Base-by-base conservation (phyloP, 2,888 invertebrate genomes). In the Aricia artaxerxes region DNA sequence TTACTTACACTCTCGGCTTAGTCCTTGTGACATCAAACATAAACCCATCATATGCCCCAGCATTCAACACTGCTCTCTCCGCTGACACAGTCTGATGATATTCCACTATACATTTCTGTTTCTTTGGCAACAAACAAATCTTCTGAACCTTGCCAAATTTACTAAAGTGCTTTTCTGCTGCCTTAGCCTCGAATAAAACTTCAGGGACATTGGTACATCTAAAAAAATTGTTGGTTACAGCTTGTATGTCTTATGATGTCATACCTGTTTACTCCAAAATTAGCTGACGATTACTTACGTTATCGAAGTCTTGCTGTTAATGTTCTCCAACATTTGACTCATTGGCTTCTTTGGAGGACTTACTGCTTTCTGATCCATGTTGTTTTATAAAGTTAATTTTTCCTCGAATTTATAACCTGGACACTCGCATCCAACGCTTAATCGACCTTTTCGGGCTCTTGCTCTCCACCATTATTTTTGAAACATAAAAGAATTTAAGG, bases 71-170 rank as follows among this genome's bases (percentile, higher is more conserved):
- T 0, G 97, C 97, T 53, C 91, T 89, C 78, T 95, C 95, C 0
- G 95, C 96, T 77, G 95, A 94, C 44, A 92, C 94, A 78, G 95
- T 95, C 61, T 92, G 95, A 69, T 95, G 95, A 91, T 97, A 98
- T 85, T 96, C 96, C 9, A 97, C 95, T 0, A 96, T 95, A 82
- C 97, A 97, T 82, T 95, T 95, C 80, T 95, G 94, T 78, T 96
- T 95, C 80, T 95, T 96, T 0, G 96, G 96, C 78, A 96, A 95
- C 78, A 97, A 90, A 61, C 95, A 95, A 78, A 97, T 95, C 82
- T 95, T 95, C 16, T 95, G 95, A 2, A 97, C 95, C 69, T 93
- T 95, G 0, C 98, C 98, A 92, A 96, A 98, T 85, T 96, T 95
- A 35, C 95, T 93, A 81, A 97, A 97, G 87, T 97, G 96, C 80